phyloP scores from a whole-genome alignment of 2,888 invertebrate genomes.

The Cryptus viduatorius region DNA sequence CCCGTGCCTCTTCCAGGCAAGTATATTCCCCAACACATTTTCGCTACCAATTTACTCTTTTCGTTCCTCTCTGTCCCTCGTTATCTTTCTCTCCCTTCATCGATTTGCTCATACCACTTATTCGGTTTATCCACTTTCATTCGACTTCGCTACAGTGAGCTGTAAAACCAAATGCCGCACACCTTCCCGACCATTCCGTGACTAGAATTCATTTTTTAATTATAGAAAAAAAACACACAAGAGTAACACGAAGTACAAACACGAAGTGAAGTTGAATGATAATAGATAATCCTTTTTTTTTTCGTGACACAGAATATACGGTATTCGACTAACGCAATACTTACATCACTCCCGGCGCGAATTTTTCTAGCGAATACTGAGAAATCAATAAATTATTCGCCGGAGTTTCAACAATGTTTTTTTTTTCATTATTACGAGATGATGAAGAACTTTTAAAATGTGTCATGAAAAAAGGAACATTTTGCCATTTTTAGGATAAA shows the following conservation, averaged over 20 bases:
- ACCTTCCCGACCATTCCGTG: not conserved
- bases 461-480: too few relatives aligned
- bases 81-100: constrained; percentile 32
- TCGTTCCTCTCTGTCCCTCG: constrained; percentile 32
- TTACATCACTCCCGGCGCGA: not conserved
- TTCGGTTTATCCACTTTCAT: constrained; percentile 14
- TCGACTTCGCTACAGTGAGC: constrained; percentile 10
- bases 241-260: not conserved
- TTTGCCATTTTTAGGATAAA: too few relatives aligned
- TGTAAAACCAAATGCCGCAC: not conserved
- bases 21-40: constrained; percentile 55
- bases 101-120: not conserved
- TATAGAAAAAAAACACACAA: not conserved
- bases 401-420: not conserved
- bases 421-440: not conserved
- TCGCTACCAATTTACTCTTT: constrained; percentile 25
- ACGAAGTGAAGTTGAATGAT: not conserved
- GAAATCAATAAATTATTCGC: not conserved
- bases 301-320: not conserved
- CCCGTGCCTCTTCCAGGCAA: constrained; percentile 94
- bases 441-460: not conserved
- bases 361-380: not conserved
- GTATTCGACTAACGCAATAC: not conserved
- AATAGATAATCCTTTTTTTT: not conserved
- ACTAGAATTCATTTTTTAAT: not conserved